Evolutionary conservation across 2,888 invertebrate genomes (phyloP).

Genomic region (Volucella inflata): DNA sequence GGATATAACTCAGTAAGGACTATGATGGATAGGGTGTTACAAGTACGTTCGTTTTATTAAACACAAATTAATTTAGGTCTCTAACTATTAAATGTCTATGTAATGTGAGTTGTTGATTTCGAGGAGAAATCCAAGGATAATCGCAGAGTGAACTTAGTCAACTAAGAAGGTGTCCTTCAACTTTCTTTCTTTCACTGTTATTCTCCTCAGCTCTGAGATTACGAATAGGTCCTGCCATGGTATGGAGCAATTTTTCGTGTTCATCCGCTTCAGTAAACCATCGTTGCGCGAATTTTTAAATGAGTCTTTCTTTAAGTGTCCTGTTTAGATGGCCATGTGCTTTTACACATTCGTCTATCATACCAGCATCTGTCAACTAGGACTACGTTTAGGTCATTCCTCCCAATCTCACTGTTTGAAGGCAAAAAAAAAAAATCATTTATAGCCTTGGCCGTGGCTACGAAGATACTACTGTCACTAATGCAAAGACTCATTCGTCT

Average conservation of each 20-base stretch:
- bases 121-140: slow-evolving; percentile 63
- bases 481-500: slow-evolving; percentile 64
- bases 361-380: slow-evolving; percentile 67
- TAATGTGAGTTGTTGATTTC: slow-evolving; percentile 1
- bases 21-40: slow-evolving; percentile 65
- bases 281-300: slow-evolving; percentile 23
- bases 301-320: slow-evolving; percentile 39
- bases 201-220: slow-evolving; percentile 9
- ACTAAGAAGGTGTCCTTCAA: neutral
- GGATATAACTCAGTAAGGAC: slow-evolving; percentile 15
- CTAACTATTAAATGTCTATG: neutral
- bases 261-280: slow-evolving; percentile 40
- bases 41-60: slow-evolving; percentile 58
- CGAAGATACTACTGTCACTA: slow-evolving; percentile 26
- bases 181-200: slow-evolving; percentile 49
- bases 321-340: slow-evolving; percentile 45
- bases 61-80: slow-evolving; percentile 55
- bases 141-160: slow-evolving; percentile 65
- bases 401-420: slow-evolving; percentile 45
- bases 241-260: slow-evolving; percentile 29
- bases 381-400: slow-evolving; percentile 55
- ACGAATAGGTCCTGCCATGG: slow-evolving; percentile 7
- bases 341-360: slow-evolving; percentile 44
- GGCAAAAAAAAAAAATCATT: slow-evolving; percentile 1
- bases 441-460: slow-evolving; percentile 33